A percentile compares a stretch with the other conserved stretches of the same genome.
Evolutionary conservation across 2,113 vertebrate species (phyloP).

Genomic region (Ranitomeya variabilis): DNA sequence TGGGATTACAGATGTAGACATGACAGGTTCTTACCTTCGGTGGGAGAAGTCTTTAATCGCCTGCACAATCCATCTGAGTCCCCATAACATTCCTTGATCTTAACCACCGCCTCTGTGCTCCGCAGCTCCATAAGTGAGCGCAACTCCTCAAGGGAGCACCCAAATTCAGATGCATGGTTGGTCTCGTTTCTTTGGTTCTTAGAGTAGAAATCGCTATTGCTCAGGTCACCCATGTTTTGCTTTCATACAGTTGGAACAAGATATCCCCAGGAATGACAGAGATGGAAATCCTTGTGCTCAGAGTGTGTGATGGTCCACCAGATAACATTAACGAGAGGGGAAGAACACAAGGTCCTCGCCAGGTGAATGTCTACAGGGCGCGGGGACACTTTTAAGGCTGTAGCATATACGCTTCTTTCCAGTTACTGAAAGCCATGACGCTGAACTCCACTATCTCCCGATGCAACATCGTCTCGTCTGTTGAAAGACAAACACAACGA

Average conservation of each 20-base stretch:
- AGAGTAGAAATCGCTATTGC: constrained; percentile 98
- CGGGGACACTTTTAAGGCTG: constrained; percentile 82
- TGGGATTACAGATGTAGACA: background rate
- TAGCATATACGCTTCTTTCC: constrained; percentile 84
- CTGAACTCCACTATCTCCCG: constrained; percentile 72
- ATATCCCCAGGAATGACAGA: constrained; percentile 4
- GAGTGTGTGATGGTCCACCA: background rate
- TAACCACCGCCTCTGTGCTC: constrained; percentile 93
- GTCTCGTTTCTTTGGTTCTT: constrained; percentile 98
- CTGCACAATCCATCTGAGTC: constrained; percentile 92
- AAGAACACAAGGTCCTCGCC: constrained; percentile 65
- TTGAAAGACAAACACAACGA: constrained; percentile 59
- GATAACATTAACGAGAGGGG: constrained; percentile 23
- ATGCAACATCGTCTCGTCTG: constrained; percentile 94
- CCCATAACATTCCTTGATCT: constrained; percentile 94
- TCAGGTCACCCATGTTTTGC: constrained; percentile 95
- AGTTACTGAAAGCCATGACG: constrained; percentile 89
- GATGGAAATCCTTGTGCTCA: background rate
- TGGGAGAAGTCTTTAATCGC: constrained; percentile 91
- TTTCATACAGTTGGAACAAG: background rate
- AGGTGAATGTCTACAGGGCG: constrained; percentile 65
- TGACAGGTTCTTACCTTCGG: constrained; percentile 81
- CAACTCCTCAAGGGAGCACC: constrained; percentile 91
- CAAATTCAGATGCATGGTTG: constrained; percentile 87
- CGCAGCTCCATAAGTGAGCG: constrained; percentile 97